A percentile compares a stretch with the other conserved stretches of the same genome.
Conservation (phyloP, 2,113 vertebrate genomes). For the Nerophis lumbriciformis region DNA sequence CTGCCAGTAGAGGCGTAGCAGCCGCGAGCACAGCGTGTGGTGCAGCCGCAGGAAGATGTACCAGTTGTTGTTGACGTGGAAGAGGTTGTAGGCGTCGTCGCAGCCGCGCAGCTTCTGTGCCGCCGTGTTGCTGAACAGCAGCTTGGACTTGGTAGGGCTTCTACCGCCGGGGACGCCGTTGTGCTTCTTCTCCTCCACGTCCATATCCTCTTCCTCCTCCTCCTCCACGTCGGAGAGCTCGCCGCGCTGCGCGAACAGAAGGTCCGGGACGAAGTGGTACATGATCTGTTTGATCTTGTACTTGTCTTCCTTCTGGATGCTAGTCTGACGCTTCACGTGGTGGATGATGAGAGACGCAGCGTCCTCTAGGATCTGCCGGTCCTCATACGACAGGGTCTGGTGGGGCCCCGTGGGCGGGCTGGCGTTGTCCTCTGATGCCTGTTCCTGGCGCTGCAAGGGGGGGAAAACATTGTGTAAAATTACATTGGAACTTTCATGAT, state of each 20-base stretch:
- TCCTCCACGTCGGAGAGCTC: constrained; percentile 93
- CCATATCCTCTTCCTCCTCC: constrained; percentile 81
- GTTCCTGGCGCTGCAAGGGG: constrained; percentile 84
- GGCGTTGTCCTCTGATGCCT: constrained; percentile 85
- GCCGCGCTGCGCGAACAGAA: constrained; percentile 91
- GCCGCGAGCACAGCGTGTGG: constrained; percentile 89
- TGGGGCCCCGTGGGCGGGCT: constrained; percentile 80
- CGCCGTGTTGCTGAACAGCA: constrained; percentile 83
- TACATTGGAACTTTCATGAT: not conserved
- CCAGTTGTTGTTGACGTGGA: constrained; percentile 99
- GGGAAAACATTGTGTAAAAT: not conserved
- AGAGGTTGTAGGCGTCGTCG: constrained; percentile 94
- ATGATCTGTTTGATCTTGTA: constrained; percentile 99
- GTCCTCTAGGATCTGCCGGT: constrained; percentile 94
- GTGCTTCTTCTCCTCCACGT: constrained; percentile 82
- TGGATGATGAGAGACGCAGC: constrained; percentile 96
- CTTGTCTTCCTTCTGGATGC: constrained; percentile 98
- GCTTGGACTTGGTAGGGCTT: constrained; percentile 81
- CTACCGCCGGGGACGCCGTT: constrained; percentile 79
- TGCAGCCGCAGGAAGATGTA: constrained; percentile 97
- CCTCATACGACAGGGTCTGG: constrained; percentile 85
- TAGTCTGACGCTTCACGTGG: constrained; percentile 91
- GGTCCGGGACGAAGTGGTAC: constrained; percentile 95
- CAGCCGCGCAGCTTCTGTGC: constrained; percentile 85
- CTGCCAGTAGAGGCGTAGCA: constrained; percentile 87